Base-by-base conservation (phyloP, 2,797 vertebrate species). In the Siniperca scherzeri region DNA sequence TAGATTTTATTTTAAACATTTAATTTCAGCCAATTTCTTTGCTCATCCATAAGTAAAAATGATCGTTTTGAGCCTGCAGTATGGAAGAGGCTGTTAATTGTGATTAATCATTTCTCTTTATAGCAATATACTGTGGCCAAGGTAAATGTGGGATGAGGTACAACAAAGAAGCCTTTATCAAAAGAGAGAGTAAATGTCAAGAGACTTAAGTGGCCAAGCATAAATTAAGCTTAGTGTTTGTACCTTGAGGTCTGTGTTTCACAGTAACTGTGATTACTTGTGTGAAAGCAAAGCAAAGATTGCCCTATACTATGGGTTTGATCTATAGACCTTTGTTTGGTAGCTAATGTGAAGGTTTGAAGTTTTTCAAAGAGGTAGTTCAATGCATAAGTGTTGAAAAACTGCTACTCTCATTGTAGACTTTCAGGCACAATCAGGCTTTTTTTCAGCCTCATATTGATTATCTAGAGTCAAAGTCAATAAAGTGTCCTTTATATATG, bases 381-480 rank as follows among this genome's bases (percentile, higher is more conserved):
- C 52, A 30, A 1, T 56, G 30, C 5, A 40, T 3, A 70, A 55
- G 55, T 64, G 33, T 75, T 66, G 60, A 70, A 82, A 69, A 38
- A 25, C 9, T 30, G 3, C 56, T 10, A 74, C 64, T 70, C 12
- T 36, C 27, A 53, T 69, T 44, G 25, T 27, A 36, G 11, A 48
- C 69, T 77, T 65, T 78, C 27, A 60, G 73, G 33, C 78, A 65
- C 46, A 72, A 42, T 80, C 60, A 44, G 48, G 11, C 4, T 3
- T 52, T 75, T 77, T 82, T 75, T 60, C 9, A 74, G 38, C 42
- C 22, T 33, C 8, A 19, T 17, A 71, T 84, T 69, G 84, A 89
- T 83, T 77, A 68, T 82, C 11, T 65, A 62, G n/a, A 78, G 56
- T 60, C 64, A 81, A 71, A 77, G 65, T 87, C 80, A 16, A 78